Evolutionary conservation across 2,888 invertebrate species (phyloP).

Genomic region (Camponotus fellah): DNA sequence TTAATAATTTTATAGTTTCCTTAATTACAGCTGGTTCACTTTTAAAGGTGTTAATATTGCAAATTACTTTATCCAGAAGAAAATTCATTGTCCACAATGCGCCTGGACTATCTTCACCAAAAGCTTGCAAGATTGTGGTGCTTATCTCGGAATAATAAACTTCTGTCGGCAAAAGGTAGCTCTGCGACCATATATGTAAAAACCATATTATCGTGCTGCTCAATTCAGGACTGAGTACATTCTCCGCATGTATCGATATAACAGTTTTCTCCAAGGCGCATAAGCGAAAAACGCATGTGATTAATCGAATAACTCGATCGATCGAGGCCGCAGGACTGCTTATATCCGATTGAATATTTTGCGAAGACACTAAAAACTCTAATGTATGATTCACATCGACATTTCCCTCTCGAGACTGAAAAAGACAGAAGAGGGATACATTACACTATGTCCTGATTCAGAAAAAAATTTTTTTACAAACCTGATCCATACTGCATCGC

Average conservation of each 20-base stretch:
- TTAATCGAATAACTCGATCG: slow-evolving; percentile 87
- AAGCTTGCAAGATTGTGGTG: slow-evolving; percentile 88
- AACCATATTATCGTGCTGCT: slow-evolving; percentile 93
- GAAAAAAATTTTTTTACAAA: slow-evolving; percentile 52
- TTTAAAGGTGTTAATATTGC: slow-evolving; percentile 88
- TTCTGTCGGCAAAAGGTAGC: slow-evolving; percentile 89
- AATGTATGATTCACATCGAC: slow-evolving; percentile 86
- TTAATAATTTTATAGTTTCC: slow-evolving; percentile 89
- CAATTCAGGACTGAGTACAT: slow-evolving; percentile 92
- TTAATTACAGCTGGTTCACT: slow-evolving; percentile 89
- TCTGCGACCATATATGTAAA: slow-evolving; percentile 91
- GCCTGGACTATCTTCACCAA: slow-evolving; percentile 90
- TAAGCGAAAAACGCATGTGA: slow-evolving; percentile 91
- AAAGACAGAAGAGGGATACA: slow-evolving; percentile 13
- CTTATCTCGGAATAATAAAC: slow-evolving; percentile 87
- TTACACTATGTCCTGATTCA: not conserved
- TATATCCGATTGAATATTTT: slow-evolving; percentile 82
- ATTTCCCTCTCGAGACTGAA: slow-evolving; percentile 78
- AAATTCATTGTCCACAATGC: slow-evolving; percentile 89
- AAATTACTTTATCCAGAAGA: slow-evolving; percentile 89
- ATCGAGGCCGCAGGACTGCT: slow-evolving; percentile 77
- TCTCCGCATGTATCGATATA: slow-evolving; percentile 89
- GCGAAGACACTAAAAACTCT: slow-evolving; percentile 86
- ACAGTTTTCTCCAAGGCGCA: slow-evolving; percentile 92
- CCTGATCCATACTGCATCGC: slow-evolving; percentile 88